Evolutionary conservation across 1,140 invertebrate genomes (phyloP), one percentile per base, ranked within the genome.

Genomic region (Chionoecetes opilio): DNA sequence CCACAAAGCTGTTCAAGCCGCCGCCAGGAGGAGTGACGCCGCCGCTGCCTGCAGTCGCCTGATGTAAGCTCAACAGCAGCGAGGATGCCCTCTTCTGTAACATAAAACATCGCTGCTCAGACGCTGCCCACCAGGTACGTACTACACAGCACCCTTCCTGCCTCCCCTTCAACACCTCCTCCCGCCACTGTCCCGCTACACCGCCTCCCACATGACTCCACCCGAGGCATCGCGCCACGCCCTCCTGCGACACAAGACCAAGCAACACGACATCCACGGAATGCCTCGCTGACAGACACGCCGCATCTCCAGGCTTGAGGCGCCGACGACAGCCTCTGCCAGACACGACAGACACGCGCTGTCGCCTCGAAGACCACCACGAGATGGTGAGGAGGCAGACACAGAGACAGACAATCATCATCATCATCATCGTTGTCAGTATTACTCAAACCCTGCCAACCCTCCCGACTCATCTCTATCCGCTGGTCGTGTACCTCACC

Each of bases 101-200:
- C 91, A 95, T 95, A 95, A 92, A 95, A 95, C 41, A 95, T 92
- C 82, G 46, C 94, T 90, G 53, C 94, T 92, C 94, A 86, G 41
- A 95, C 41, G 46, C 82, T 75, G 46, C 90, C 34, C 32, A 37
- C 32, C 85, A 85, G 17, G 41, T 85, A 46, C 37, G 41, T 85
- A 46, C 37, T 84, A 86, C 63, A 82, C 93, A 90, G 41, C 53
- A 82, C 63, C 91, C 5, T 75, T 29, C 75, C 41, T 34, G 31
- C 41, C 91, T 21, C 91, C 41, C 75, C 41, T 34, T 41, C 41
- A 46, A 14, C 41, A 46, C 41, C 63, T n/a, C 63, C 63, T 75
- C 63, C 63, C 63, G 21, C 63, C n/a, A 26, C 63, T 75, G n/a
- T 21, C 6, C 63, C 0, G n/a, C 63, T n/a, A 75, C 26, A n/a